Percentiles rank a stretch among this genome's conserved stretches.
phyloP scores from a whole-genome alignment of 2,888 invertebrate species.

The Dimorphilus gyrociliatus region DNA sequence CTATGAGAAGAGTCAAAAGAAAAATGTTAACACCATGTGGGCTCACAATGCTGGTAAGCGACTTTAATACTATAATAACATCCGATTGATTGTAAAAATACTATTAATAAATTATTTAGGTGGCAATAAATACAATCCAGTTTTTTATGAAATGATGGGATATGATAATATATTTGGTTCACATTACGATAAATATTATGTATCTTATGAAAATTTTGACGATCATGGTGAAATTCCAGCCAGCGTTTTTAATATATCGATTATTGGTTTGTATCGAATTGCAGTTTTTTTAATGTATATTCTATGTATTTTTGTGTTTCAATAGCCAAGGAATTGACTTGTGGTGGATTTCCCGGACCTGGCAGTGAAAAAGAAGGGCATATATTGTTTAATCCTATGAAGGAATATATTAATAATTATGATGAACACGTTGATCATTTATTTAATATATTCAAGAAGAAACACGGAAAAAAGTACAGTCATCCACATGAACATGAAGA shows the following conservation, averaged over 20 bases:
- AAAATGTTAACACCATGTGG: slow-evolving; percentile 77
- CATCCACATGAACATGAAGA: slow-evolving; percentile 49
- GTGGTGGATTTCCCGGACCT: slow-evolving; percentile 65
- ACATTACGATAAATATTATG: slow-evolving; percentile 82
- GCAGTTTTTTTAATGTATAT: too few species aligned
- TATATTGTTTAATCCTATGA: slow-evolving; percentile 73
- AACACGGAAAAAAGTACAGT: slow-evolving; percentile 54
- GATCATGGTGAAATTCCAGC: slow-evolving; percentile 9
- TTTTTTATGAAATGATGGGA: slow-evolving; percentile 81
- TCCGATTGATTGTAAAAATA: too few species aligned
- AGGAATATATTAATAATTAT: slow-evolving; percentile 60
- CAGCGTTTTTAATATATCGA: slow-evolving; percentile 14
- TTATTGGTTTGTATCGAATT: too few species aligned
- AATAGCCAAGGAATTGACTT: too few species aligned
- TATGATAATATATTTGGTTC: slow-evolving; percentile 80
- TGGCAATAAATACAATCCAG: slow-evolving; percentile 36
- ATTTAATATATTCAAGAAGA: slow-evolving; percentile 56
- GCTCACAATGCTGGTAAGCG: slow-evolving; percentile 35
- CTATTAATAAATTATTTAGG: too few species aligned
- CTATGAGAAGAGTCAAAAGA: too few species aligned
- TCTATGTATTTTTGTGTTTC: too few species aligned
- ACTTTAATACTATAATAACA: too few species aligned
- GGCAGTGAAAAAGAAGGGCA: slow-evolving; percentile 45
- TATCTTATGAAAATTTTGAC: slow-evolving; percentile 54
- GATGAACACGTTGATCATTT: slow-evolving; percentile 49